Evolutionary conservation across 2,888 invertebrate genomes (phyloP).

Genomic region (Cephus sareptanus): DNA sequence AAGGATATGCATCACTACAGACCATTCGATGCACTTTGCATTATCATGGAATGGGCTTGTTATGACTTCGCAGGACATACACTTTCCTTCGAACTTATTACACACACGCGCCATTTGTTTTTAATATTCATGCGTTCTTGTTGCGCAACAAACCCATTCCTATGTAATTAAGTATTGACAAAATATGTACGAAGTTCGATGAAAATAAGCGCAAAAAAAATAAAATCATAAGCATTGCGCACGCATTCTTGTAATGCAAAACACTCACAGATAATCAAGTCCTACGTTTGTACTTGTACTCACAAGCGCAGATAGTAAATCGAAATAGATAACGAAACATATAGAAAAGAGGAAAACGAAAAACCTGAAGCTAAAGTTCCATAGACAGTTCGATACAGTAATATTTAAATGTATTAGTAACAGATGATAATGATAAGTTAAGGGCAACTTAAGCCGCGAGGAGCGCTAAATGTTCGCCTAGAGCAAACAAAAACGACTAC

Average conservation of each 20-base stretch:
- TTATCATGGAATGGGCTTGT: background rate
- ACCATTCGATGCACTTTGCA: background rate
- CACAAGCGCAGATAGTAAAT: background rate
- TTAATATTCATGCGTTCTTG: background rate
- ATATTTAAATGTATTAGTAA: background rate
- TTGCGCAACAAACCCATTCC: background rate
- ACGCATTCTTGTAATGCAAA: background rate
- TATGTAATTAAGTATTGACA: background rate
- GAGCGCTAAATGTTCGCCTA: background rate
- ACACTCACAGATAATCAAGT: background rate
- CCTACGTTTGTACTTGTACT: background rate
- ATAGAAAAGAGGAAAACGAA: slow-evolving; percentile 3
- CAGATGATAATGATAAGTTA: background rate
- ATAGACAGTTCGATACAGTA: background rate
- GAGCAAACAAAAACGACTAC: background rate
- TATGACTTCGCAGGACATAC: background rate
- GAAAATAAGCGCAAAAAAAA: background rate
- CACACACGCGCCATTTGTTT: background rate
- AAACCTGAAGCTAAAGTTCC: background rate
- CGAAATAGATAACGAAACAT: background rate
- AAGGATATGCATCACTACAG: slow-evolving; percentile 7
- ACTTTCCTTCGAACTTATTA: background rate
- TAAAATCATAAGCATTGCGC: background rate
- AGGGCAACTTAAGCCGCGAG: background rate
- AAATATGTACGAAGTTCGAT: background rate